Evolutionary conservation across 1,140 invertebrate species (phyloP), one percentile per base, ranked within the genome.

Genomic region (Tribolium castaneum): DNA sequence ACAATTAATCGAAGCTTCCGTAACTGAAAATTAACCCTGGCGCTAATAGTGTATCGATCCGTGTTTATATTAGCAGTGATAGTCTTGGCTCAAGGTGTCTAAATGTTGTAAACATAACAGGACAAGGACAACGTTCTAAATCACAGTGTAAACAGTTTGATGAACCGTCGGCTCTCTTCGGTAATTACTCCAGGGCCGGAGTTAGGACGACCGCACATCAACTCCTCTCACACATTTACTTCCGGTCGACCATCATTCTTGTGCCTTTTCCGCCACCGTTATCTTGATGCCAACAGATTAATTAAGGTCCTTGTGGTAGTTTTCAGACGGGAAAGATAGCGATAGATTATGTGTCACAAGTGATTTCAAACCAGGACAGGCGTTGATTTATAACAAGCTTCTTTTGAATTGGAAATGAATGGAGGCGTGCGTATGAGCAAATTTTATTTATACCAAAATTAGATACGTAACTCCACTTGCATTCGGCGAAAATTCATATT

Each of bases 111-210:
- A 66, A 66, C 59, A 66, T 66, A 34, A 66, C 59, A 66, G 19
- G 19, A 30, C 54, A 59, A 30, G 30, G 59, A 73, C 49, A 50
- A 72, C 14, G 6, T 52, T 5, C 49, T 73, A 73, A 73, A 73
- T 73, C 52, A 73, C 34, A 54, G 71, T 73, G 71, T 73, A 73
- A 73, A 73, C 71, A 73, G 71, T 73, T 73, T 73, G 71, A 73
- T 73, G 71, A 73, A 73, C 71, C 51, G 71, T 73, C 12, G 59
- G 59, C 22, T 30, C 59, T 39, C 30, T 66, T 66, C 30, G 12
- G 59, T 66, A 66, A 66, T 66, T 66, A 66, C 59, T n/a, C 25
- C 59, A 66, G 59, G 59, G 6, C 59, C 59, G 59, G 59, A 34
- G 59, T 66, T 66, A 66, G 59, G 59, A 30, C 34, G 59, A 66